Conservation (phyloP, 1,140 invertebrate genomes). For the Dermatophagoides farinae region DNA sequence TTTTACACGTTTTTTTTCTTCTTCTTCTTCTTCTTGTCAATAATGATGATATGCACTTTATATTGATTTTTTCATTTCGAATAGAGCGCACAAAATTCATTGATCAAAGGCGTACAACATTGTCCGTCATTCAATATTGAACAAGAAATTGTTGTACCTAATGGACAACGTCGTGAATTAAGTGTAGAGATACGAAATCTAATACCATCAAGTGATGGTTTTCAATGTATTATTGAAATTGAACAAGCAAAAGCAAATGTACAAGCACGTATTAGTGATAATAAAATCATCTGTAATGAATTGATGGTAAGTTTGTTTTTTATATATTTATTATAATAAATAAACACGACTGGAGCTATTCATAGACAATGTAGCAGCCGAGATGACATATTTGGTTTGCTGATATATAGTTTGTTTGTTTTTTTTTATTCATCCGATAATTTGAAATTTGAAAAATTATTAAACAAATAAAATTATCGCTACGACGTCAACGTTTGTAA, state of each 20-base stretch:
- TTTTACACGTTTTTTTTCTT: not conserved
- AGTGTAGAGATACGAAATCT: constrained; percentile 69
- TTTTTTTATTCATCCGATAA: too few species aligned
- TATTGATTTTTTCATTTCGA: not conserved
- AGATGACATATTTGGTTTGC: too few species aligned
- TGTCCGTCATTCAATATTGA: constrained; percentile 21
- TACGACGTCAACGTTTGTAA: too few species aligned
- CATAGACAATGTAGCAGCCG: too few species aligned
- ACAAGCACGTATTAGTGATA: constrained; percentile 57
- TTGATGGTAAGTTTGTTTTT: constrained; percentile 40
- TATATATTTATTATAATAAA: too few species aligned
- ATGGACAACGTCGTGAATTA: constrained; percentile 69
- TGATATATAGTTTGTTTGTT: too few species aligned
- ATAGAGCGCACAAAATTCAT: constrained; percentile 37
- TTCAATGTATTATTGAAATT: constrained; percentile 73
- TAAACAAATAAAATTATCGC: too few species aligned
- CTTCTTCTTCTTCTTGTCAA: not conserved
- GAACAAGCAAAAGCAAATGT: constrained; percentile 71
- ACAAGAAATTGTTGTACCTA: constrained; percentile 52
- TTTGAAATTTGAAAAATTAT: too few species aligned
- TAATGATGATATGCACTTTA: not conserved
- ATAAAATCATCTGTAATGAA: constrained; percentile 68
- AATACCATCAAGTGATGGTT: constrained; percentile 24
- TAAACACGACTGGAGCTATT: too few species aligned
- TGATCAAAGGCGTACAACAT: constrained; percentile 20